phyloP scores from a whole-genome alignment of 2,797 vertebrate species.

The Acipenser transmontanus region DNA sequence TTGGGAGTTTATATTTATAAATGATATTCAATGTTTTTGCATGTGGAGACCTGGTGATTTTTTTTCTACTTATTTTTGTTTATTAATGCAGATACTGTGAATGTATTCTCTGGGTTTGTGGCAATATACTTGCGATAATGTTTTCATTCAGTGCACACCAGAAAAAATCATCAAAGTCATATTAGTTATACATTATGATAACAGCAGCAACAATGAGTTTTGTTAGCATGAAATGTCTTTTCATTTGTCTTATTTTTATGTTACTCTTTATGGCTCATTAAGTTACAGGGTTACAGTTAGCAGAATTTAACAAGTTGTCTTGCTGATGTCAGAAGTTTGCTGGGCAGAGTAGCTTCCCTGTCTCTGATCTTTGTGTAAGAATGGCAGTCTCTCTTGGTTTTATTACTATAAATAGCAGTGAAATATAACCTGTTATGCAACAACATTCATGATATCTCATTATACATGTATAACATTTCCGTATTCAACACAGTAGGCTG shows the following conservation, averaged over 20 bases:
- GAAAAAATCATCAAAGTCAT: slow-evolving; percentile 29
- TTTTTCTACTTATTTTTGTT: slow-evolving; percentile 18
- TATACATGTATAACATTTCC: too few species aligned
- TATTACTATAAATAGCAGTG: too few species aligned
- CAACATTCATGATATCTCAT: too few species aligned
- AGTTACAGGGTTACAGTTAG: too few species aligned
- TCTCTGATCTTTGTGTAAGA: too few species aligned
- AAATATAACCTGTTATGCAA: too few species aligned
- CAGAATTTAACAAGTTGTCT: too few species aligned
- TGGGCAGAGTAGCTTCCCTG: too few species aligned
- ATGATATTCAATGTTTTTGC: slow-evolving; percentile 32
- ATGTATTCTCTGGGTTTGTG: slow-evolving; percentile 16
- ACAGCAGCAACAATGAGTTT: slow-evolving; percentile 39
- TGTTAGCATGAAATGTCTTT: slow-evolving; percentile 31
- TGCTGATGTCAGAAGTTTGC: too few species aligned
- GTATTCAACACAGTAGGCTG: too few species aligned
- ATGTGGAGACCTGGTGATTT: slow-evolving; percentile 13
- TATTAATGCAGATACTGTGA: slow-evolving; percentile 27
- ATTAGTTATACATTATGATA: slow-evolving; percentile 41
- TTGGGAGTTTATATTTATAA: slow-evolving; percentile 38
- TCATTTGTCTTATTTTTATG: slow-evolving; percentile 31
- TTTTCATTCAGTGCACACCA: slow-evolving; percentile 25
- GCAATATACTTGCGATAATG: slow-evolving; percentile 21
- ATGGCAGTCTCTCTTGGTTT: too few species aligned
- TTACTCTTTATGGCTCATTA: slow-evolving; percentile 10